Percentiles rank a stretch among this genome's conserved stretches.
phyloP scores from a whole-genome alignment of 2,888 invertebrate species.

The Arge pagana region DNA sequence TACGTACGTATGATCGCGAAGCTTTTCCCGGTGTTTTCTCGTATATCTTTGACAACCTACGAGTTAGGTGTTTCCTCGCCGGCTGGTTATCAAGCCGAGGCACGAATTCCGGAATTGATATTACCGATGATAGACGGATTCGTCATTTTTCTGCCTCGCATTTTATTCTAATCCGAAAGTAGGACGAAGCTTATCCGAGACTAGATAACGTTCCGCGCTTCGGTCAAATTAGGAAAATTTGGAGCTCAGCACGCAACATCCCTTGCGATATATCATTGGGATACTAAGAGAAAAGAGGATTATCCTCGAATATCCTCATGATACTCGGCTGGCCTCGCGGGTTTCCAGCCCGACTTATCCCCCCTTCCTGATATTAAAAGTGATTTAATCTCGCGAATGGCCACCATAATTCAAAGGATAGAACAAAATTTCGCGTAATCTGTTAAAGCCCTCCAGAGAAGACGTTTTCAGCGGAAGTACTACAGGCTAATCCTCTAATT shows the following conservation, averaged over 20 bases:
- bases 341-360: not conserved
- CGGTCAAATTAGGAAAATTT: constrained; percentile 16
- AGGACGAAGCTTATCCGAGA: not conserved
- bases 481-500: constrained; percentile 14
- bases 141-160: too few relatives aligned
- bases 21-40: too few relatives aligned
- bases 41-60: too few relatives aligned
- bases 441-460: constrained; percentile 15
- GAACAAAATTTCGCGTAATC: constrained; percentile 18
- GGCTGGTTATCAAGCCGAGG: too few relatives aligned
- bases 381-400: constrained; percentile 16
- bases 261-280: constrained; percentile 12
- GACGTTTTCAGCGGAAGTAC: constrained; percentile 7
- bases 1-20: too few relatives aligned
- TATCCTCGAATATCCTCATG: constrained; percentile 14
- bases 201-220: not conserved
- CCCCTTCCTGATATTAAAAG: constrained; percentile 17
- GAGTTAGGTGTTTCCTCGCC: too few relatives aligned
- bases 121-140: too few relatives aligned
- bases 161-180: too few relatives aligned
- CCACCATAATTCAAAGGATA: constrained; percentile 18
- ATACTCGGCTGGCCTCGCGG: constrained; percentile 2
- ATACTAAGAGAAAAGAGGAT: constrained; percentile 19
- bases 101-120: too few relatives aligned
- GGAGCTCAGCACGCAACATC: constrained; percentile 6